These are phyloP conservation scores for Trichomalopsis sarcophagae DNA, from an alignment of 1,140 invertebrate genomes.

Conservation along the genomic window DNA sequence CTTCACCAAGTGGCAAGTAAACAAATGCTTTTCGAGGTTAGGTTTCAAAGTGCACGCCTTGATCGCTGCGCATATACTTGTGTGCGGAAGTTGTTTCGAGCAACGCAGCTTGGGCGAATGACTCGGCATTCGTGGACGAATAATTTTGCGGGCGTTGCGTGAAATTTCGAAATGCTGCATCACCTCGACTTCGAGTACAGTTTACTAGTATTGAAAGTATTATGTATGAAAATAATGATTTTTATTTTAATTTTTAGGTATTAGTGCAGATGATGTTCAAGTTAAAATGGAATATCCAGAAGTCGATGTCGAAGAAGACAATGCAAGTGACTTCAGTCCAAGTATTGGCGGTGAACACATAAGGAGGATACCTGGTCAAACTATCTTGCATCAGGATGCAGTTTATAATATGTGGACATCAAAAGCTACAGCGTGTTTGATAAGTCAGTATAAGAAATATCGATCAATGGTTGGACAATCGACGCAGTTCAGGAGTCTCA, in stretches of 20 bases:
- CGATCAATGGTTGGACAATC: slow-evolving; percentile 65
- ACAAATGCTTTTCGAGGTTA: background rate
- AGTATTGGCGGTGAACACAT: background rate
- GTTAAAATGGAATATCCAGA: slow-evolving; percentile 61
- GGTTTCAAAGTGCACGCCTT: background rate
- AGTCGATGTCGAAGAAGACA: slow-evolving; percentile 55
- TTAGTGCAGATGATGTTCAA: slow-evolving; percentile 49
- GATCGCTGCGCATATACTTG: background rate
- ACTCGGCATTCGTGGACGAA: background rate
- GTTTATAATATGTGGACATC: slow-evolving; percentile 65
- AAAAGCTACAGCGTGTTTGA: slow-evolving; percentile 66
- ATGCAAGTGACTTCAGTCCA: slow-evolving; percentile 27
- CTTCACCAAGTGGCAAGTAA: slow-evolving; percentile 15
- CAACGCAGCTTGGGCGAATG: background rate
- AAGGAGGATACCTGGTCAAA: slow-evolving; percentile 27
- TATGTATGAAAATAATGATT: background rate
- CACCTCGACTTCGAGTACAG: background rate
- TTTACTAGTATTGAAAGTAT: background rate
- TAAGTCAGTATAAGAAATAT: slow-evolving; percentile 67
- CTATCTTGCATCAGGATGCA: slow-evolving; percentile 54
- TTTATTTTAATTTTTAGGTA: slow-evolving; percentile 9
- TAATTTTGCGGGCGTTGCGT: background rate
- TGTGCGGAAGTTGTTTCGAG: background rate
- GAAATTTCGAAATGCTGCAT: background rate
- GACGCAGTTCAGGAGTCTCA: slow-evolving; percentile 63